Evolutionary conservation across 2,888 invertebrate species (phyloP).

Genomic region (Nudaria mundana): DNA sequence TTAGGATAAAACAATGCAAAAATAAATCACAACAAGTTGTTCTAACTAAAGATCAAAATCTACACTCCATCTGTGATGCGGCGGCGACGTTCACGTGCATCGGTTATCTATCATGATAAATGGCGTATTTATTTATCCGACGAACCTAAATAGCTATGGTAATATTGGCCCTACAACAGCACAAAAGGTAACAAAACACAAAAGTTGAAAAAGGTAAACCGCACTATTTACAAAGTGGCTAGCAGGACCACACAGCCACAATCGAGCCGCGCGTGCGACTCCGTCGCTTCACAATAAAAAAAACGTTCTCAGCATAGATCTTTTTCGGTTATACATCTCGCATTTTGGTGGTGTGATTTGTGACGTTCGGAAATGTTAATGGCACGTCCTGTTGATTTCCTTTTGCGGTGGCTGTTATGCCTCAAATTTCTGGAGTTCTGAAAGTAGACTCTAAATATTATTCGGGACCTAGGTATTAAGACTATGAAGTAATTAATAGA

Average conservation of each 20-base stretch:
- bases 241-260: conserved; percentile 80
- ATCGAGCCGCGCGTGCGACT: conserved; percentile 80
- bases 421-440: conserved; percentile 16
- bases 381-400: conserved; percentile 65
- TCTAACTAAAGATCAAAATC: conserved; percentile 65
- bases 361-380: conserved; percentile 79
- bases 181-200: conserved; percentile 82
- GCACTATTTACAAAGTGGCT: conserved; percentile 82
- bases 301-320: conserved; percentile 76
- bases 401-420: conserved; percentile 40
- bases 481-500: no score
- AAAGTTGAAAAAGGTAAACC: conserved; percentile 82
- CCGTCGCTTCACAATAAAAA: conserved; percentile 67
- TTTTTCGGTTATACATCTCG: conserved; percentile 78
- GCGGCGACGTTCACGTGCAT: conserved; percentile 70
- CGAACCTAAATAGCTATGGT: conserved; percentile 81
- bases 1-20: conserved; percentile 56
- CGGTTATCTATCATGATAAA: conserved; percentile 80
- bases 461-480: no score
- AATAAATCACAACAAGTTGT: conserved; percentile 66
- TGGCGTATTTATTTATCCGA: conserved; percentile 81
- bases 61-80: conserved; percentile 66
- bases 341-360: conserved; percentile 80
- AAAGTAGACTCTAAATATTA: background rate
- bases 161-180: conserved; percentile 81